These are phyloP conservation scores for Anguilla obscura DNA, from an alignment of 2,797 vertebrate species.

Conservation along the genomic window DNA sequence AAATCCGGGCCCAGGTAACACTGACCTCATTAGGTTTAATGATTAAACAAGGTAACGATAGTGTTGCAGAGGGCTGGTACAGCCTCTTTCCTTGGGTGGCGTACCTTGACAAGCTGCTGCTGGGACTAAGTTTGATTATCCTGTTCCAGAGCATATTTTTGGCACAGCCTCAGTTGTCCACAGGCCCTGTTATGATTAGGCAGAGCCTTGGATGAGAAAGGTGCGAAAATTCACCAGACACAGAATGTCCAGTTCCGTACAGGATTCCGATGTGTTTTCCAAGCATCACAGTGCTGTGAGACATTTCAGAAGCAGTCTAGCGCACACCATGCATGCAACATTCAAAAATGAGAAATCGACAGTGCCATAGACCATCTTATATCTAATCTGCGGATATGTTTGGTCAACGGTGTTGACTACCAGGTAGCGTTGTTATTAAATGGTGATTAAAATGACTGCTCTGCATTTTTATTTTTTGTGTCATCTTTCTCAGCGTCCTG, in stretches of 20 bases:
- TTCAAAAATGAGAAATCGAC: neutral
- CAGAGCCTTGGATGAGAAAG: conserved; percentile 17
- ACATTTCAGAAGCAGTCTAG: neutral
- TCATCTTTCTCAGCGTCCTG: neutral
- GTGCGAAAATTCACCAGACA: neutral
- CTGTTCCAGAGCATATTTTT: conserved; percentile 7
- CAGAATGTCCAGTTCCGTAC: neutral
- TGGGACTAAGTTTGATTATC: neutral
- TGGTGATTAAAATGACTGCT: neutral
- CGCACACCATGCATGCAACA: neutral
- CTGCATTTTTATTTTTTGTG: neutral
- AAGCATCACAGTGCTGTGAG: neutral
- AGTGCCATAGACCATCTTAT: neutral
- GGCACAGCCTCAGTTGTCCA: neutral
- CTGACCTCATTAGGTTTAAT: conserved; percentile 50
- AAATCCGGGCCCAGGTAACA: conserved; percentile 40
- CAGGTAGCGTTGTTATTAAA: neutral
- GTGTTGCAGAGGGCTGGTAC: conserved; percentile 35
- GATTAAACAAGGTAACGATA: conserved; percentile 52
- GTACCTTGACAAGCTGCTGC: neutral
- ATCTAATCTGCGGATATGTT: neutral
- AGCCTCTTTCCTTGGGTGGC: conserved; percentile 22
- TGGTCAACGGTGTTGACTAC: too few species aligned
- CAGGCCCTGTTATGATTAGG: neutral
- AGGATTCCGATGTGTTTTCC: neutral